Evolutionary conservation across 1,140 invertebrate genomes (phyloP).

Genomic region (Zaprionus ornatus): DNA sequence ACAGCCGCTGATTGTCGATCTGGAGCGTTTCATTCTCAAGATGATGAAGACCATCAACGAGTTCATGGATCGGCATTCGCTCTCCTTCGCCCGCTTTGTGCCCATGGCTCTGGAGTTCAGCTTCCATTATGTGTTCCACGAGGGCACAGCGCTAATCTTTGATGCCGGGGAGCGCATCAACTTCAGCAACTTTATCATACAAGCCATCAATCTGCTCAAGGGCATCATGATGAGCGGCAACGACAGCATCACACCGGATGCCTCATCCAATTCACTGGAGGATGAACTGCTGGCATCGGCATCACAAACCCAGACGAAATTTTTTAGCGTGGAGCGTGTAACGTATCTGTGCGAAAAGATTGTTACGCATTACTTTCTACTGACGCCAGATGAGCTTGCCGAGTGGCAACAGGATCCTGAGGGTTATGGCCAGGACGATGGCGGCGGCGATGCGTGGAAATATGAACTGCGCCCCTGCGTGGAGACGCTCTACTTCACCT

Average conservation of each 20-base stretch:
- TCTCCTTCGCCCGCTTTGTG: conserved; percentile 92
- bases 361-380: conserved; percentile 94
- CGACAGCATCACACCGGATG: conserved; percentile 78
- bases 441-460: conserved; percentile 95
- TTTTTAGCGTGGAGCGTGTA: conserved; percentile 89
- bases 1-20: conserved; percentile 85
- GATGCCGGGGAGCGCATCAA: conserved; percentile 91
- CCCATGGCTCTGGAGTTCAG: conserved; percentile 91
- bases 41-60: conserved; percentile 91
- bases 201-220: conserved; percentile 92
- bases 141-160: conserved; percentile 84
- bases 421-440: conserved; percentile 93
- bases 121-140: conserved; percentile 93
- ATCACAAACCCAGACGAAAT: conserved; percentile 84
- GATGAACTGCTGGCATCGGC: conserved; percentile 76
- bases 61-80: conserved; percentile 90
- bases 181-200: conserved; percentile 67
- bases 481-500: conserved; percentile 92
- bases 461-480: conserved; percentile 95
- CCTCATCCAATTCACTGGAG: conserved; percentile 36
- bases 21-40: conserved; percentile 92
- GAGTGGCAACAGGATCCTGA: conserved; percentile 96
- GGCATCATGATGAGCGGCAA: conserved; percentile 89
- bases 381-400: conserved; percentile 92
- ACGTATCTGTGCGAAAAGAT: conserved; percentile 93